Base-by-base conservation (phyloP, 2,797 vertebrate genomes). In the Peromyscus eremicus region DNA sequence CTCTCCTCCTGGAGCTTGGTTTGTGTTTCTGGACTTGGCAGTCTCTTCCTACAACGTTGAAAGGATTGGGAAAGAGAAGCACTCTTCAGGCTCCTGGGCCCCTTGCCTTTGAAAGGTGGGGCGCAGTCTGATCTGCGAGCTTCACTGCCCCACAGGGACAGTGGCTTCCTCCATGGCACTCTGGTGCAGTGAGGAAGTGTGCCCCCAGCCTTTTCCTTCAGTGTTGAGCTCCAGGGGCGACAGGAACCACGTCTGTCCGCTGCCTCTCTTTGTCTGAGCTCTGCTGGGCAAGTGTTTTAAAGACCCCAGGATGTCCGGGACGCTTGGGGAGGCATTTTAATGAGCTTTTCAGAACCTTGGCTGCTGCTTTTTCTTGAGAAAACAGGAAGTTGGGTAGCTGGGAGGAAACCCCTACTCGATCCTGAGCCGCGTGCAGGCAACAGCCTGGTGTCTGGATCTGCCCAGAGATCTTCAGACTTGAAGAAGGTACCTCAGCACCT, bases 341-440 rank as follows among this genome's bases (percentile, higher is more conserved):
- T 95, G 96, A 97, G 97, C 94, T 96, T 92, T 89, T 96, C 98
- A 97, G 96, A 83, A 49, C 84, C 84, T 88, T 0, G 32, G 89
- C 85, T 34, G 87, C 64, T 14, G 57, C 12, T 0, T 70, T 88
- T 80, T 96, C 95, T 94, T 95, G 95, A 97, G 96, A 97, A 97
- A 97, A 98, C 89, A 97, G 94, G 97, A 98, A 96, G 87, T 8
- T 32, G 95, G 91, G 81, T 73, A 25, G 86, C 80, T 27, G 49
- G 79, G 71, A 96, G 97, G 96, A 96, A 97, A 66, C 81, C 95
- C 85, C 82, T 64, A 29, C 94, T 12, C 10, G 7, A 12, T 29
- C 76, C 2, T 1, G 64, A 79, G 71, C 83, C n/a, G 1, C 6
- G 23, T 43, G 91, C 95, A 86, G 66, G 85, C 90, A 66, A 16